Base-by-base conservation (phyloP, 2,888 invertebrate genomes). In the Horisme vitalbata region DNA sequence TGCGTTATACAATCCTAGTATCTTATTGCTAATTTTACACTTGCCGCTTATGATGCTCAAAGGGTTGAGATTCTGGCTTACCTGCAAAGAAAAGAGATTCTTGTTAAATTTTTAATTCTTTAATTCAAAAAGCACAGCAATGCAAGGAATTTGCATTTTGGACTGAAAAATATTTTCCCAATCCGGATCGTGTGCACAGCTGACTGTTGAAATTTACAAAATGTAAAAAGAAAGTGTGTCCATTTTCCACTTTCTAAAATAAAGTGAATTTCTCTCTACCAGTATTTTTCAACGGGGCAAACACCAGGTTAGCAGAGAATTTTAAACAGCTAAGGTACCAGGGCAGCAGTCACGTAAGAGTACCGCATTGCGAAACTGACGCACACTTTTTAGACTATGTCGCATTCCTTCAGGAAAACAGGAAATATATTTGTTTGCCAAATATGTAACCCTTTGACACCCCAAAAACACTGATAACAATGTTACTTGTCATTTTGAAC, bases 321-420 rank as follows among this genome's bases (percentile, higher is more conserved):
- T 47, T 45, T 33, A 59, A 47, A 45, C 47, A 49, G 51, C 30
- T 21, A 31, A 39, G 41, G 35, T 41, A 66, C 61, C 67, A 70
- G 71, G 69, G 61, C 55, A 60, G 56, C 75, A 79, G 71, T 78
- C 79, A 79, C 83, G 84, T 84, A 83, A 82, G 71, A 77, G 52
- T 79, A 67, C 76, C 81, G 85, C 85, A 86, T 71, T 84, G 85
- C 83, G 54, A 55, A 52, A 54, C 53, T 46, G 54, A 55, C 56
- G 48, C 41, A 41, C 39, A 52, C 45, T 58, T 31, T 39, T 41
- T 27, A 31, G 39, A 1, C 24, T 3, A 12, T 23, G 41, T 31
- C 41, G 37, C 33, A 28, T 37, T 24, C 48, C 50, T 41, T 41
- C 39, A 28, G 54, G 51, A 18, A 31, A 4, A 8, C 9, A n/a